Conservation (phyloP, 2,797 vertebrate species). For the Sebastiscus albofasciatus region DNA sequence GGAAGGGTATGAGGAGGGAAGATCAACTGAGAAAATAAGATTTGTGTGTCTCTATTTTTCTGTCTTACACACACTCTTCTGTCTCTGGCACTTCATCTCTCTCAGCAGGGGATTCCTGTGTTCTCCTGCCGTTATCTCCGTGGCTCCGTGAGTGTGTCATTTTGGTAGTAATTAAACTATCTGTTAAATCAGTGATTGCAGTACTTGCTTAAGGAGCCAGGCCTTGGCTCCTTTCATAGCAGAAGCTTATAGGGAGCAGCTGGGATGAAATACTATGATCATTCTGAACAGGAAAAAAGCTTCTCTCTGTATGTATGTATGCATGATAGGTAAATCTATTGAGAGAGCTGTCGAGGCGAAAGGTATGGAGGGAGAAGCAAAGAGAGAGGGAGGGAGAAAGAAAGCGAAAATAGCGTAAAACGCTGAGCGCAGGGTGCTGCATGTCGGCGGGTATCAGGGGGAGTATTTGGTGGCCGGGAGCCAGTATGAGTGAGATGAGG, state of each 20-base stretch:
- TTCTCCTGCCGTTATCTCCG: constrained; percentile 43
- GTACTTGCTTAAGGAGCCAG: constrained; percentile 19
- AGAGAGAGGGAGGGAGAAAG: constrained; percentile 29
- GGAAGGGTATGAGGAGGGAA: constrained; percentile 15
- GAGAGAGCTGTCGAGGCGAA: constrained; percentile 13
- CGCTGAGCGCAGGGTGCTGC: constrained; percentile 62
- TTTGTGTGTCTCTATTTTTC: not conserved
- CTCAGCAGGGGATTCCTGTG: constrained; percentile 23
- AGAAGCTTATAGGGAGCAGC: constrained; percentile 19
- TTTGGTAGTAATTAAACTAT: constrained; percentile 77
- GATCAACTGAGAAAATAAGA: constrained; percentile 29
- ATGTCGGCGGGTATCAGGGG: constrained; percentile 72
- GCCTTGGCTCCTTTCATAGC: constrained; percentile 21
- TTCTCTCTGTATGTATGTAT: constrained; percentile 18
- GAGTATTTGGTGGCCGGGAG: constrained; percentile 78
- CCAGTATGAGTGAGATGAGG: constrained; percentile 81
- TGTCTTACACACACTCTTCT: not conserved
- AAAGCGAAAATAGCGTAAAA: constrained; percentile 63
- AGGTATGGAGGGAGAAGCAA: constrained; percentile 2
- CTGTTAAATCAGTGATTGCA: constrained; percentile 63
- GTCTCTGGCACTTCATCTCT: constrained; percentile 19
- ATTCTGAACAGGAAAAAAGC: constrained; percentile 4
- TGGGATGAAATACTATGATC: constrained; percentile 28
- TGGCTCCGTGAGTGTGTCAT: constrained; percentile 47
- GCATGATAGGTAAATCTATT: not conserved